Conservation (phyloP, 2,888 invertebrate genomes). For the Xanthia togata region DNA sequence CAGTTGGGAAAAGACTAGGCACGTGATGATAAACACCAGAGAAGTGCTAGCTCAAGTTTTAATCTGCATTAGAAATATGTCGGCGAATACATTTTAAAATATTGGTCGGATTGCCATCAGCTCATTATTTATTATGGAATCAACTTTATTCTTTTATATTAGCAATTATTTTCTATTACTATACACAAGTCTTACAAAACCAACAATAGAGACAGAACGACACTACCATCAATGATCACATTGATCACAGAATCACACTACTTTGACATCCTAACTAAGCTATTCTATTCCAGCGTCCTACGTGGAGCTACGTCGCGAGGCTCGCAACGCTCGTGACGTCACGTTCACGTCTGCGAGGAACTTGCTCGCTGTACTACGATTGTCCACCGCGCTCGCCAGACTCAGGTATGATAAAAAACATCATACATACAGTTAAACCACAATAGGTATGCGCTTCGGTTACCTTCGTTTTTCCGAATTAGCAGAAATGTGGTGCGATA, state of each 20-base stretch:
- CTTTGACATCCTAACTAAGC: no score
- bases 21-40: no score
- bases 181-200: no score
- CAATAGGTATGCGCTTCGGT: no score
- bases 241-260: not conserved
- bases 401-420: constrained; percentile 80
- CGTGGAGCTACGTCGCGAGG: constrained; percentile 95
- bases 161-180: not conserved
- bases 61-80: no score
- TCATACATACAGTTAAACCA: no score
- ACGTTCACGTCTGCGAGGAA: constrained; percentile 99
- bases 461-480: no score
- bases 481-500: no score
- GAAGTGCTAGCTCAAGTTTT: not conserved
- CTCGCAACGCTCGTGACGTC: constrained; percentile 96
- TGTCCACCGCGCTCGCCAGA: constrained; percentile 97
- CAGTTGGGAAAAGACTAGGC: no score
- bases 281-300: constrained; percentile 91
- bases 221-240: not conserved
- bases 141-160: not conserved
- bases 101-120: not conserved
- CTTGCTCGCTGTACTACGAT: constrained; percentile 96
- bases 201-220: not conserved
- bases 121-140: not conserved
- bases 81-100: no score